Conservation (phyloP, 2,888 invertebrate genomes). For the Esperia sulphurella region DNA sequence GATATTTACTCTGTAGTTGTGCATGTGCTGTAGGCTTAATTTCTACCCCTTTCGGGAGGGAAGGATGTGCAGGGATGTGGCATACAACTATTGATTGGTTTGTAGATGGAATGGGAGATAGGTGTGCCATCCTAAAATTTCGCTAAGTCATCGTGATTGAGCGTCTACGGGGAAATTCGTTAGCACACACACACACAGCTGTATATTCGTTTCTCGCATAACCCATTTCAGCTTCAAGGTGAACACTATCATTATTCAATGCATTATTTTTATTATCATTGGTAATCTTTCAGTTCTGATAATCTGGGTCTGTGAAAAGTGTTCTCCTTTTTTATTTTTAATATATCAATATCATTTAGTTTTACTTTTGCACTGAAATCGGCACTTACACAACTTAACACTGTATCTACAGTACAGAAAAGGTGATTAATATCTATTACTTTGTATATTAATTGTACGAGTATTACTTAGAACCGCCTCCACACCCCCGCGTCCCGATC, state of each 20-base stretch:
- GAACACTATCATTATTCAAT: background rate
- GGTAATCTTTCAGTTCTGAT: background rate
- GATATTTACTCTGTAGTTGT: slow-evolving; percentile 61
- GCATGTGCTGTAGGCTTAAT: slow-evolving; percentile 59
- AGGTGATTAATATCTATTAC: too few species aligned
- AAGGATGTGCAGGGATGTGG: slow-evolving; percentile 34
- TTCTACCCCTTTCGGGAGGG: slow-evolving; percentile 42
- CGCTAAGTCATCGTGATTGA: slow-evolving; percentile 1
- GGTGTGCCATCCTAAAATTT: background rate
- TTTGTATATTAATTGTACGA: too few species aligned
- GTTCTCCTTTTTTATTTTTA: background rate
- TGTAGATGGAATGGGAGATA: slow-evolving; percentile 13
- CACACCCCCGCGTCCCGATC: too few species aligned
- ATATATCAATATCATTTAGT: background rate
- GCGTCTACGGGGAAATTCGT: background rate
- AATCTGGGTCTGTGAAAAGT: too few species aligned
- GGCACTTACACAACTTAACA: too few species aligned
- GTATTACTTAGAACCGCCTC: too few species aligned
- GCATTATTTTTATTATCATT: background rate
- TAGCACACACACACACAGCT: background rate
- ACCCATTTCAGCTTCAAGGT: background rate
- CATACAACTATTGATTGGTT: slow-evolving; percentile 37
- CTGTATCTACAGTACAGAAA: too few species aligned
- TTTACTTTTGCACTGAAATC: too few species aligned
- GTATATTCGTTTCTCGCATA: background rate